Percentiles rank a stretch among this genome's conserved stretches.
phyloP scores from a whole-genome alignment of 2,113 vertebrate species.

The Scolopax mira region DNA sequence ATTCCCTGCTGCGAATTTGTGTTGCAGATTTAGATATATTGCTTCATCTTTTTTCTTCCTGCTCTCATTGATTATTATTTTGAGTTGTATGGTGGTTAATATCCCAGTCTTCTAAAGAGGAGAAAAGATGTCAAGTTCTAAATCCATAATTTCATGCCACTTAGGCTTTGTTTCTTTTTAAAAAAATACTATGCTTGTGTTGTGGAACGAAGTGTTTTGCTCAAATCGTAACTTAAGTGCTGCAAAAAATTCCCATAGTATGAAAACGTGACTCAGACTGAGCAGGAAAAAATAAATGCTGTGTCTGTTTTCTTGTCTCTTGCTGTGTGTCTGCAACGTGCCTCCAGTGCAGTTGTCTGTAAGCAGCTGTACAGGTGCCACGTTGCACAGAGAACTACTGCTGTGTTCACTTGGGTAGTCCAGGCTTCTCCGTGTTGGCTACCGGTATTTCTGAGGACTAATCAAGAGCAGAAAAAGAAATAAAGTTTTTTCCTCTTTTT shows the following conservation, averaged over 20 bases:
- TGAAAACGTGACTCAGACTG: not conserved
- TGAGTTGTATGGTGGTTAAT: not conserved
- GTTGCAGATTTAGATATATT: not conserved
- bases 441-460: not conserved
- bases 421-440: not conserved
- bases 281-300: not conserved
- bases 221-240: not conserved
- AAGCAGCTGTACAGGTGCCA: rapidly evolving
- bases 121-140: not conserved
- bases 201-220: not conserved
- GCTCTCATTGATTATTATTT: not conserved
- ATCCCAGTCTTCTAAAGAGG: not conserved
- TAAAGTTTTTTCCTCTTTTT: not conserved
- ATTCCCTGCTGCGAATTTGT: not conserved
- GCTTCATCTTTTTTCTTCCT: not conserved
- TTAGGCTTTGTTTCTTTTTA: not conserved
- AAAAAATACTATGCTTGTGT: not conserved
- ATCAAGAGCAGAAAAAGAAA: not conserved
- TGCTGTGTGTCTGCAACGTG: not conserved
- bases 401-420: not conserved
- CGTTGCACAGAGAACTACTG: not conserved
- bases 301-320: not conserved
- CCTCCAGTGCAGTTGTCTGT: not conserved
- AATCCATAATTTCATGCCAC: not conserved
- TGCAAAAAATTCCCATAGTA: not conserved